Percentiles rank a stretch among this genome's conserved stretches.
Evolutionary conservation across 2,888 invertebrate species (phyloP).

Genomic region (Drosophila tripunctata): DNA sequence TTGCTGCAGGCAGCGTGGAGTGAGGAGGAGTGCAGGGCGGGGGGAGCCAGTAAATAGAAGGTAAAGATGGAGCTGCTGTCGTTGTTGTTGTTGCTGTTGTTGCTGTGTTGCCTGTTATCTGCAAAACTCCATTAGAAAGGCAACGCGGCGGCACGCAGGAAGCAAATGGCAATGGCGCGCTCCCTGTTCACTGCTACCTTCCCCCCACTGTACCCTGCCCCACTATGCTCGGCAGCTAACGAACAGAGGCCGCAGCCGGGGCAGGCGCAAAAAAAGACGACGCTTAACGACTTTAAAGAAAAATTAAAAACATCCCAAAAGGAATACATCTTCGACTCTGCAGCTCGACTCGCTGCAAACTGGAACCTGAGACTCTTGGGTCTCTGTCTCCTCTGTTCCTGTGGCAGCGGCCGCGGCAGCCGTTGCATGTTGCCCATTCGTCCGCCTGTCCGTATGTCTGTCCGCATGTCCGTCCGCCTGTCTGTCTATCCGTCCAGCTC

Average conservation of each 20-base stretch:
- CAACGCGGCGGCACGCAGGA: constrained; percentile 68
- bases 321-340: constrained; percentile 75
- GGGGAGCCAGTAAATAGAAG: constrained; percentile 27
- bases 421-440: constrained; percentile 69
- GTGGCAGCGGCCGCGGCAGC: constrained; percentile 30
- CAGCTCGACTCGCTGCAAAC: constrained; percentile 21
- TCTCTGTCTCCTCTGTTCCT: constrained; percentile 4
- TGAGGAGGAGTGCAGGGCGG: background rate
- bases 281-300: constrained; percentile 80
- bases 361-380: constrained; percentile 18
- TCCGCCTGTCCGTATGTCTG: constrained; percentile 18
- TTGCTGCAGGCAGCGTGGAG: constrained; percentile 1
- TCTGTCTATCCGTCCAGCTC: constrained; percentile 41
- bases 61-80: constrained; percentile 35
- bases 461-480: constrained; percentile 14
- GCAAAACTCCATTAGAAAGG: constrained; percentile 79
- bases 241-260: constrained; percentile 52
- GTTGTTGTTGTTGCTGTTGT: constrained; percentile 32
- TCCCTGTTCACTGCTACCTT: constrained; percentile 3
- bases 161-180: constrained; percentile 74
- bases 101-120: constrained; percentile 70
- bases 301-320: constrained; percentile 82
- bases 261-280: constrained; percentile 65
- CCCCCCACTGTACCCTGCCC: constrained; percentile 12
- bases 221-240: constrained; percentile 50